Conservation (phyloP, 2,113 vertebrate genomes). For the Ameiurus melas region DNA sequence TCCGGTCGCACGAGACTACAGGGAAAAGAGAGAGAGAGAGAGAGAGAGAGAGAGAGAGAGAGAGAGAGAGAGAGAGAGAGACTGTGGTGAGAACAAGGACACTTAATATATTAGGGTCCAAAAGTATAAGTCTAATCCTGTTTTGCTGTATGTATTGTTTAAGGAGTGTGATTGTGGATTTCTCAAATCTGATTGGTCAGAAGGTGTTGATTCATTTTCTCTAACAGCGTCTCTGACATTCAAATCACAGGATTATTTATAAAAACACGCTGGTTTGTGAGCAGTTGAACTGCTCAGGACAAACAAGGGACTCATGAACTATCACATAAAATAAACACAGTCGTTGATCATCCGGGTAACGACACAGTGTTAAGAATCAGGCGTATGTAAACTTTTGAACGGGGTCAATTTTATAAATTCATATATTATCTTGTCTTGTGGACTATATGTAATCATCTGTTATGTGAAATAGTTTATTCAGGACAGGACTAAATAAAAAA, state of each 20-base stretch:
- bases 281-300: too few relatives aligned
- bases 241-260: neutral
- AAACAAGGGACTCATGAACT: too few relatives aligned
- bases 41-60: neutral
- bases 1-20: slow-evolving; percentile 75
- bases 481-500: too few relatives aligned
- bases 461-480: too few relatives aligned
- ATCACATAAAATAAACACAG: too few relatives aligned
- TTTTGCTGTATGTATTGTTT: neutral
- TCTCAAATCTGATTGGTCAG: neutral
- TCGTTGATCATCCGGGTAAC: too few relatives aligned
- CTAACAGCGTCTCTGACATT: neutral
- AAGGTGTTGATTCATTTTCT: neutral
- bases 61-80: neutral
- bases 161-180: neutral
- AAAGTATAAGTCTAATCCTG: neutral
- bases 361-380: too few relatives aligned
- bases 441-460: too few relatives aligned
- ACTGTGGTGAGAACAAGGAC: neutral
- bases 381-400: too few relatives aligned
- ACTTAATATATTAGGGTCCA: neutral
- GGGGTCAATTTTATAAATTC: too few relatives aligned
- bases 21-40: neutral
- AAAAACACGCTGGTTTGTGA: neutral
- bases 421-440: too few relatives aligned